A percentile compares a stretch with the other conserved stretches of the same genome.
Conservation (phyloP, 2,113 vertebrate genomes). For the Pseudorasbora parva region DNA sequence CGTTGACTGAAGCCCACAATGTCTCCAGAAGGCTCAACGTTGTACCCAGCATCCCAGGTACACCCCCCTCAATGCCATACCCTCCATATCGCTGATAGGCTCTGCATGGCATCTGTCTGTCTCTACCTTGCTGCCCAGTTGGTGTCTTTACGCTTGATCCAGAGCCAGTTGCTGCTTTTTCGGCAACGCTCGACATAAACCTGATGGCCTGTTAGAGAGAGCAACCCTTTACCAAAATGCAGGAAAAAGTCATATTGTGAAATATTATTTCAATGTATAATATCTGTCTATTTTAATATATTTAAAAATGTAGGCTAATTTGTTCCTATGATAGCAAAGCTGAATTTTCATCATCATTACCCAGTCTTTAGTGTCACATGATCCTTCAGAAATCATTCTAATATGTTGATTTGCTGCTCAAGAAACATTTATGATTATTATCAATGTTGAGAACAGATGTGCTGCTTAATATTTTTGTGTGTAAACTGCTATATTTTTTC, state of each 20-base stretch:
- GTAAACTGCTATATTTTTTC: neutral
- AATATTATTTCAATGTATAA: neutral
- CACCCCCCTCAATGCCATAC: no score
- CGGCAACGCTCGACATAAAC: no score
- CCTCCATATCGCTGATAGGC: no score
- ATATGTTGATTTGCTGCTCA: neutral
- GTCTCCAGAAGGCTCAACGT: conserved; percentile 5
- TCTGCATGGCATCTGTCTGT: no score
- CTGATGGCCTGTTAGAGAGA: no score
- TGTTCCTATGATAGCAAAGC: neutral
- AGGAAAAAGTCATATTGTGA: neutral
- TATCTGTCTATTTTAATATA: neutral
- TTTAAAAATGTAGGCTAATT: neutral
- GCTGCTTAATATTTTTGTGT: neutral
- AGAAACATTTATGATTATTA: neutral
- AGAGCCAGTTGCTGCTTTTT: no score
- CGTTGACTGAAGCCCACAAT: neutral
- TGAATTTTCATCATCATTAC: neutral
- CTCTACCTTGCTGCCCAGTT: no score
- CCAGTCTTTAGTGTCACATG: neutral
- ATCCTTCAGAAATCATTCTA: neutral
- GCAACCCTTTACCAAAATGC: no score
- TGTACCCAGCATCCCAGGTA: neutral
- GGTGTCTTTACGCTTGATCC: no score
- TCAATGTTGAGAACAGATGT: neutral